Evolutionary conservation across 92 coral and sea anemone species (phyloP).

Genomic region (Ricordea florida): DNA sequence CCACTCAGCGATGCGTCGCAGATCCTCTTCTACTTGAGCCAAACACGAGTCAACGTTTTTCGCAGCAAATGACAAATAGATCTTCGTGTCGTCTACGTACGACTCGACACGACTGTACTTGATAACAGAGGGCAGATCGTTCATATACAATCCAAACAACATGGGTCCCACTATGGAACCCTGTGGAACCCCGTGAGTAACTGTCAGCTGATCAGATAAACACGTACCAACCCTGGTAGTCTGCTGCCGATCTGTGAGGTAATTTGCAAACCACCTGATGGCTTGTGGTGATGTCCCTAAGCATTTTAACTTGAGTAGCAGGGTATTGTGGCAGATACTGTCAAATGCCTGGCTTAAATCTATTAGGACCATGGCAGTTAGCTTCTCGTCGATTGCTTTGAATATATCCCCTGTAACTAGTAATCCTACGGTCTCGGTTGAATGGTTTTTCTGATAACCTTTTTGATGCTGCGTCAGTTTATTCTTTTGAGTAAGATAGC

Average conservation of each 20-base stretch:
- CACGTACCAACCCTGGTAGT: slow-evolving; percentile 16
- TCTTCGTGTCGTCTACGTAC: no score
- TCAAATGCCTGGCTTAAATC: no score
- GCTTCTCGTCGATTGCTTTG: slow-evolving; percentile 7
- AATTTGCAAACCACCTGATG: slow-evolving; percentile 25
- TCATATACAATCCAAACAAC: no score
- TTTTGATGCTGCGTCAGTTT: slow-evolving; percentile 21
- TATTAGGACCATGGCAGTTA: slow-evolving; percentile 18
- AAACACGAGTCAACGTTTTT: no score
- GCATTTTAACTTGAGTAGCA: no score
- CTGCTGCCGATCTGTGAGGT: slow-evolving; percentile 31
- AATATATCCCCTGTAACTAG: not conserved
- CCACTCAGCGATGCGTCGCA: no score
- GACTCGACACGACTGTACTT: no score
- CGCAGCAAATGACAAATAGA: no score
- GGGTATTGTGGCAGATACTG: no score
- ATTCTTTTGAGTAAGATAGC: not conserved
- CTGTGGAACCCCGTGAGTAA: slow-evolving; percentile 47
- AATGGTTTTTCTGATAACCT: slow-evolving; percentile 15
- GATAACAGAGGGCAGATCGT: not conserved
- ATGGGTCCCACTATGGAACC: no score
- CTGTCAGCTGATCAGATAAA: slow-evolving; percentile 7
- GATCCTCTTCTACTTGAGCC: no score
- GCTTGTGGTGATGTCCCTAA: no score
- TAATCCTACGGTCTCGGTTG: slow-evolving; percentile 15